These are phyloP conservation scores for Digitonthophagus gazella DNA, from an alignment of 2,888 invertebrate species.

Conservation along the genomic window DNA sequence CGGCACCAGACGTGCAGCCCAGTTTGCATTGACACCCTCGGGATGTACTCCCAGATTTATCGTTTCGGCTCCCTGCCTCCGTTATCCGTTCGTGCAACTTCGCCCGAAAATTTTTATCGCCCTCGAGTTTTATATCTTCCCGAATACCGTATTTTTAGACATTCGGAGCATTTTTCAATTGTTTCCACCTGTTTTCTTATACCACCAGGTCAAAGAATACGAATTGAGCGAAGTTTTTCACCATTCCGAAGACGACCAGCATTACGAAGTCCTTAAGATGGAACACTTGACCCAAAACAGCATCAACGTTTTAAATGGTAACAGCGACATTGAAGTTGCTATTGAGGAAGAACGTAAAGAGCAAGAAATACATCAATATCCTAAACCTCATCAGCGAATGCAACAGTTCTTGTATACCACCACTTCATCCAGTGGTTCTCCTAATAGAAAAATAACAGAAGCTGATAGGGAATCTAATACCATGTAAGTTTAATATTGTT, in stretches of 20 bases:
- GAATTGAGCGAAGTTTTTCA: constrained; percentile 85
- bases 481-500: constrained; percentile 43
- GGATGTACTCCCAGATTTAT: constrained; percentile 12
- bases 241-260: constrained; percentile 74
- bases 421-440: constrained; percentile 29
- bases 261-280: constrained; percentile 69
- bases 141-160: constrained; percentile 9
- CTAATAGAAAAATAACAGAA: constrained; percentile 32
- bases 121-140: not conserved
- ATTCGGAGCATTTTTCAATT: not conserved
- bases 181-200: not conserved
- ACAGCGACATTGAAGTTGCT: constrained; percentile 73
- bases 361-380: constrained; percentile 52
- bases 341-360: constrained; percentile 78
- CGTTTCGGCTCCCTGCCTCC: constrained; percentile 2
- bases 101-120: not conserved
- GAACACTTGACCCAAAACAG: constrained; percentile 54
- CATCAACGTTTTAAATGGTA: constrained; percentile 58
- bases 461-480: constrained; percentile 42
- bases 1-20: not conserved
- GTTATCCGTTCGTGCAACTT: constrained; percentile 3
- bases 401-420: constrained; percentile 40
- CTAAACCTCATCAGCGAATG: constrained; percentile 33
- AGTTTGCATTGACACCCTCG: constrained; percentile 13
- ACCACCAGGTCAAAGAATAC: constrained; percentile 76